Evolutionary conservation across 2,888 invertebrate genomes (phyloP).

Genomic region (Ennomos quercinarius): DNA sequence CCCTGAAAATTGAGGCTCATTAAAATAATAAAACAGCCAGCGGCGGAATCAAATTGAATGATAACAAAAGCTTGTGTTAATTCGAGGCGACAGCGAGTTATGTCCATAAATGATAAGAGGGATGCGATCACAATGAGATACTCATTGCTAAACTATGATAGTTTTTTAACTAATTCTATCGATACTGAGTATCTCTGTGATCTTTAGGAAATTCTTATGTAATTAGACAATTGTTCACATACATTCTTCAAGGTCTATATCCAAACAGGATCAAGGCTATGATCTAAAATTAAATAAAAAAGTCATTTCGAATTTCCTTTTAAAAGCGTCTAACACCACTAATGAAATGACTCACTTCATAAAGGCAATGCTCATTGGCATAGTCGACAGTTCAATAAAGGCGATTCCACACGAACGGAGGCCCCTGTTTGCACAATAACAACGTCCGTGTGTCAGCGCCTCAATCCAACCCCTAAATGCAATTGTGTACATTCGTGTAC

Average conservation of each 20-base stretch:
- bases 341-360: conserved; percentile 21
- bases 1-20: conserved; percentile 83
- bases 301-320: too few species aligned
- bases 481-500: conserved; percentile 82
- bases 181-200: too few species aligned
- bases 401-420: conserved; percentile 59
- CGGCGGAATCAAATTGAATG: conserved; percentile 82
- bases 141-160: not conserved
- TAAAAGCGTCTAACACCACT: conserved; percentile 2
- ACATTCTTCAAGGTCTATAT: too few species aligned
- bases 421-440: conserved; percentile 77
- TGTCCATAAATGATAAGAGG: conserved; percentile 51
- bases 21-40: conserved; percentile 84
- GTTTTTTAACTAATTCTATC: too few species aligned
- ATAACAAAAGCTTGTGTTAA: conserved; percentile 82
- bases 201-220: too few species aligned
- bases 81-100: conserved; percentile 68
- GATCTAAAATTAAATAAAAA: too few species aligned
- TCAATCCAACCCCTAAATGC: conserved; percentile 80
- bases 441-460: conserved; percentile 62
- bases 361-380: conserved; percentile 30
- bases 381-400: conserved; percentile 56
- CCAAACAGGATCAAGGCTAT: too few species aligned
- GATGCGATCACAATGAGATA: conserved; percentile 29
- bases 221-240: too few species aligned